A percentile compares a stretch with the other conserved stretches of the same genome.
Evolutionary conservation across 1,140 invertebrate genomes (phyloP).

Genomic region (Pemphigus obesinymphae): DNA sequence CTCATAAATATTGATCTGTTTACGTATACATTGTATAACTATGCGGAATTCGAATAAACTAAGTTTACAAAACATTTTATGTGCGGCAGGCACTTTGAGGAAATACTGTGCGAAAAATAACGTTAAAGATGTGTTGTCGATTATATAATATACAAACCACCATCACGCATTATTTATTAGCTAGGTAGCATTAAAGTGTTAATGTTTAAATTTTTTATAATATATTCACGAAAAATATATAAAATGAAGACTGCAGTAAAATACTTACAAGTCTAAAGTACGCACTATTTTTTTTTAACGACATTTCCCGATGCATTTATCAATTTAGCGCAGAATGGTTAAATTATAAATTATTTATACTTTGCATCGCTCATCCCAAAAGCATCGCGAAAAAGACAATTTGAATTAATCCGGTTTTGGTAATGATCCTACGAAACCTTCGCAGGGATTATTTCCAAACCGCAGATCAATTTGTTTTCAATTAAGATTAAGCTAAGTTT

Average conservation of each 20-base stretch:
- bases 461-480: neutral
- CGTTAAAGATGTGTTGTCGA: neutral
- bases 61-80: neutral
- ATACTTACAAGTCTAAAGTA: no score
- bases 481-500: neutral
- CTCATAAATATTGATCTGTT: constrained; percentile 20
- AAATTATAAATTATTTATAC: no score
- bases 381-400: neutral
- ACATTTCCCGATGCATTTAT: neutral
- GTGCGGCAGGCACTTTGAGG: neutral
- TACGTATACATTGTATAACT: neutral
- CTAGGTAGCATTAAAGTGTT: no score
- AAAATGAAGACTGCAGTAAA: no score
- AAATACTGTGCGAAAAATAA: neutral
- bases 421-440: neutral
- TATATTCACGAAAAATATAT: no score
- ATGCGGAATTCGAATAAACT: neutral
- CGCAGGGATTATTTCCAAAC: neutral
- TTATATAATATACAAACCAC: neutral
- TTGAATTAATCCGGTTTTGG: neutral
- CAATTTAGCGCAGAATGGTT: neutral
- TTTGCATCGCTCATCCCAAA: neutral
- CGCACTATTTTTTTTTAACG: neutral
- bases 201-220: no score
- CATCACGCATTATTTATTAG: no score